Evolutionary conservation across 2,888 invertebrate species (phyloP).

Genomic region (Lydus trimaculatus): DNA sequence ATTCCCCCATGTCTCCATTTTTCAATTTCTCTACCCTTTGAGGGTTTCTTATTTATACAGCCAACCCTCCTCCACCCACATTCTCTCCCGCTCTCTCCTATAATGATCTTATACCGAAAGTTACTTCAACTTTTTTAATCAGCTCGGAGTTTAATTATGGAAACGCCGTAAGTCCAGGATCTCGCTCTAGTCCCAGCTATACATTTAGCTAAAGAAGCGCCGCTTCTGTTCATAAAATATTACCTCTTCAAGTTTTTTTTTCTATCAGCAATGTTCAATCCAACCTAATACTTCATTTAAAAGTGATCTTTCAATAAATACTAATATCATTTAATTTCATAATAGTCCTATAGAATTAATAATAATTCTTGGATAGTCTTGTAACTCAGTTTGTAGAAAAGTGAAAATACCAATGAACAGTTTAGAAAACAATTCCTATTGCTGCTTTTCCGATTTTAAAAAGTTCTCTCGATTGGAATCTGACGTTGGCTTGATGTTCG

Average conservation of each 20-base stretch:
- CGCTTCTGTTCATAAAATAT: constrained; percentile 16
- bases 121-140: constrained; percentile 55
- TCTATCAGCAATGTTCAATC: neutral
- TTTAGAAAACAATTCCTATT: constrained; percentile 13
- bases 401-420: constrained; percentile 13
- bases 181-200: constrained; percentile 25
- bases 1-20: constrained; percentile 47
- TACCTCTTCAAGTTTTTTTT: constrained; percentile 11
- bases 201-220: constrained; percentile 6
- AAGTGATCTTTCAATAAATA: neutral
- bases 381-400: neutral
- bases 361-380: neutral
- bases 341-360: neutral
- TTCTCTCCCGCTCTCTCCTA: constrained; percentile 29
- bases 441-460: constrained; percentile 30
- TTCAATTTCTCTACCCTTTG: constrained; percentile 49
- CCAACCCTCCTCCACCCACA: constrained; percentile 30
- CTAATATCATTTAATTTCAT: neutral
- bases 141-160: constrained; percentile 53
- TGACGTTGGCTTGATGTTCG: constrained; percentile 39
- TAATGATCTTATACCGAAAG: constrained; percentile 53
- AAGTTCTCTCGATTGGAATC: constrained; percentile 34
- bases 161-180: constrained; percentile 41
- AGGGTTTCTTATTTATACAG: constrained; percentile 51
- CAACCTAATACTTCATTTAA: neutral